phyloP scores from a whole-genome alignment of 2,888 invertebrate genomes.

The Drosophila prostipennis region DNA sequence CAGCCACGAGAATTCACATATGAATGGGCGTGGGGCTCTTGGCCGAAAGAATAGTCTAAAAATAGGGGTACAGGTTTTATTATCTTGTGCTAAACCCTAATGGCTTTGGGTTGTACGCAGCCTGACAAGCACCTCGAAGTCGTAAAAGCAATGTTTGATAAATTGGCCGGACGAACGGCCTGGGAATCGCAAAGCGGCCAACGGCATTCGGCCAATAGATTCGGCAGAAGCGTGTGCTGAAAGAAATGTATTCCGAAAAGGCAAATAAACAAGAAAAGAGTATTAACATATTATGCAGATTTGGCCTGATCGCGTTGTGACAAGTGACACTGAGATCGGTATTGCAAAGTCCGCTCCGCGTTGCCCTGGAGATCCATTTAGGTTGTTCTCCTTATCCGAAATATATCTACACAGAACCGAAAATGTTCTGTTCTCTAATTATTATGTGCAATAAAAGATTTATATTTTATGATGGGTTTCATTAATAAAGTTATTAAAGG shows the following conservation, averaged over 20 bases:
- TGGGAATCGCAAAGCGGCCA: constrained; percentile 34
- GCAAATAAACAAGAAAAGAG: constrained; percentile 2
- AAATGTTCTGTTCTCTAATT: background rate
- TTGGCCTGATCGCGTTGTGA: constrained; percentile 11
- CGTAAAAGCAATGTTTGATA: constrained; percentile 46
- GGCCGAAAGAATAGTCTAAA: constrained; percentile 27
- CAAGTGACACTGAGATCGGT: constrained; percentile 38
- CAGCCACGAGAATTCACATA: constrained; percentile 12
- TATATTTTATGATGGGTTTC: too few species aligned
- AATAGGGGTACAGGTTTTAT: constrained; percentile 44
- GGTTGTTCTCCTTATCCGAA: constrained; percentile 23
- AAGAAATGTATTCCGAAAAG: constrained; percentile 42
- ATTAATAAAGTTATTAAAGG: too few species aligned
- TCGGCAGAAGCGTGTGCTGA: constrained; percentile 34
- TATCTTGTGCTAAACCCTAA: constrained; percentile 49
- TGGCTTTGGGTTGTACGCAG: constrained; percentile 60
- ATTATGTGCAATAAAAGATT: too few species aligned
- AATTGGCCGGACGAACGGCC: constrained; percentile 38
- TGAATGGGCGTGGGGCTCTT: constrained; percentile 27
- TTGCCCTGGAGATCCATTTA: constrained; percentile 30
- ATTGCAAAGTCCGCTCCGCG: constrained; percentile 23
- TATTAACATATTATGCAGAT: constrained; percentile 42
- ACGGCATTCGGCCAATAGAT: constrained; percentile 9
- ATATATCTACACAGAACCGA: constrained; percentile 14
- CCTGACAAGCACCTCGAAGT: constrained; percentile 38